A percentile compares a stretch with the other conserved stretches of the same genome.
Conservation (phyloP, 2,113 vertebrate genomes). For the Atlantisia rogersi region DNA sequence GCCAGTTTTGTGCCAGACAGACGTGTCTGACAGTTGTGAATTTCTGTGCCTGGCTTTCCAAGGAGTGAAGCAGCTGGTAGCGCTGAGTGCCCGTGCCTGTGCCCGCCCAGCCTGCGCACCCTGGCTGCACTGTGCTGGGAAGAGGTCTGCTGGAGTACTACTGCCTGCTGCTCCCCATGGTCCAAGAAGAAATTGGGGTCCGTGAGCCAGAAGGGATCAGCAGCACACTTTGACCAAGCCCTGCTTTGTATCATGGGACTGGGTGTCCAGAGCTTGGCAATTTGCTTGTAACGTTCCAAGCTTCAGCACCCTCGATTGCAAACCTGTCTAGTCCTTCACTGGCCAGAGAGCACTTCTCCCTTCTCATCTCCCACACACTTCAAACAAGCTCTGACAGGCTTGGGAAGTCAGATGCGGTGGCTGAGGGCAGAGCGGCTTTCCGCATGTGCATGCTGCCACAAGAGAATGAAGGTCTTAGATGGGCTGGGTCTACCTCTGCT, state of each 20-base stretch:
- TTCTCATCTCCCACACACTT: background rate
- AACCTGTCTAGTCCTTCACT: background rate
- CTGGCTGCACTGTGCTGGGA: background rate
- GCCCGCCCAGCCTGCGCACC: background rate
- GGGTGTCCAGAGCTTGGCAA: background rate
- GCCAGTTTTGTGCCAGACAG: background rate
- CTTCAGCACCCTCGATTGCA: background rate
- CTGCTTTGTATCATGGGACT: background rate
- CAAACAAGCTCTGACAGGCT: background rate
- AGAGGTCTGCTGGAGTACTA: background rate
- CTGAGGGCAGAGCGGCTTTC: background rate
- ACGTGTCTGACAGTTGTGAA: background rate
- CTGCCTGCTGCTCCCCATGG: rapidly evolving
- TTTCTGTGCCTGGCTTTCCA: background rate
- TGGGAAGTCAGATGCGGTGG: rapidly evolving
- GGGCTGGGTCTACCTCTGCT: background rate
- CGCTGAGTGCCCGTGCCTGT: background rate
- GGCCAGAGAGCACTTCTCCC: background rate
- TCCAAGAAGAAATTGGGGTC: background rate
- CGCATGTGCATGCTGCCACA: background rate
- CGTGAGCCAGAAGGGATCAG: background rate
- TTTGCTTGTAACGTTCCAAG: background rate
- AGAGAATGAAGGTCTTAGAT: too few relatives aligned
- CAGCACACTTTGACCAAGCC: background rate
- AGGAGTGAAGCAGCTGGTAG: too few relatives aligned